phyloP scores from a whole-genome alignment of 2,888 invertebrate genomes.

The Taenaris catops region DNA sequence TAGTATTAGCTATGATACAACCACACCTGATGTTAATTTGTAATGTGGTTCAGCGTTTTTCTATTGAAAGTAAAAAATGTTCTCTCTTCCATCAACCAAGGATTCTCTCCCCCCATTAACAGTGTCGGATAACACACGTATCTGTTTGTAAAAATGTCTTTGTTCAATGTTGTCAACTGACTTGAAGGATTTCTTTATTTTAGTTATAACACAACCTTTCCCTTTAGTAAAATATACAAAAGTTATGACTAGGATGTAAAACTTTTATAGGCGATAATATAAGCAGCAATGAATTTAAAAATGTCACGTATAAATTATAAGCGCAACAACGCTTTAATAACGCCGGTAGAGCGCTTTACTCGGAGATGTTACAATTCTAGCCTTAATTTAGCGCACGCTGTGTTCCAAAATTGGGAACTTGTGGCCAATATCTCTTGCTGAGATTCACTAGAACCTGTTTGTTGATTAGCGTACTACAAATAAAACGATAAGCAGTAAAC shows the following conservation, averaged over 20 bases:
- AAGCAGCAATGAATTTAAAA: slow-evolving; percentile 21
- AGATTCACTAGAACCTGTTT: slow-evolving; percentile 13
- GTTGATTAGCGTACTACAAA: neutral
- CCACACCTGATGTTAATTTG: too few relatives aligned
- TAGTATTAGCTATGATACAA: too few relatives aligned
- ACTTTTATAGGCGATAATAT: slow-evolving; percentile 6
- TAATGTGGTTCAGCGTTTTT: too few relatives aligned
- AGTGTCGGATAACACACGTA: too few relatives aligned
- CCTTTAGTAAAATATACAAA: slow-evolving; percentile 7
- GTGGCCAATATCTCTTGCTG: slow-evolving; percentile 19
- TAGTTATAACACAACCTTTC: too few relatives aligned
- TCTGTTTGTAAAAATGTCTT: too few relatives aligned
- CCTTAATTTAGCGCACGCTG: slow-evolving; percentile 22
- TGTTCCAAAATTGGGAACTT: slow-evolving; percentile 20
- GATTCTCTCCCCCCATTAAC: too few relatives aligned
- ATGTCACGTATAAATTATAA: slow-evolving; percentile 23
- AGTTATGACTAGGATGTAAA: neutral
- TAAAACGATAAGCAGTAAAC: too few relatives aligned
- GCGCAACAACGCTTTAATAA: slow-evolving; percentile 25
- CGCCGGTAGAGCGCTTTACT: slow-evolving; percentile 19
- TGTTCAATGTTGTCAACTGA: too few relatives aligned
- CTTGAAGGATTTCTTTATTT: too few relatives aligned
- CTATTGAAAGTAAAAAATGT: too few relatives aligned
- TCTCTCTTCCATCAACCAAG: too few relatives aligned
- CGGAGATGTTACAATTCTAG: slow-evolving; percentile 22